Conservation (phyloP, 2,113 vertebrate genomes). For the Cariama cristata region DNA sequence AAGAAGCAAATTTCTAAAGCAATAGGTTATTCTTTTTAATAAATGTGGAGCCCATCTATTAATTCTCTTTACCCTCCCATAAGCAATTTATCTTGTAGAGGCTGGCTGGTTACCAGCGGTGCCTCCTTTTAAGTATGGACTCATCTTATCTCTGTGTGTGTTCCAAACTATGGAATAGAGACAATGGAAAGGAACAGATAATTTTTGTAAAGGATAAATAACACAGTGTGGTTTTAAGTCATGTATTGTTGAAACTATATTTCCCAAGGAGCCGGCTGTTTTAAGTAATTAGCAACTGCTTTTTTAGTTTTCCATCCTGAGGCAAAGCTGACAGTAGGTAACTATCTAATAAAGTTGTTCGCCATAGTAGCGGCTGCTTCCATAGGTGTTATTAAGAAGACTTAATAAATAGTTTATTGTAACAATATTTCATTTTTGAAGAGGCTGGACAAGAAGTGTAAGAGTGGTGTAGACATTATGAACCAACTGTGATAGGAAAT, state of each 20-base stretch:
- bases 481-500: neutral
- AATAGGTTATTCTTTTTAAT: neutral
- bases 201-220: neutral
- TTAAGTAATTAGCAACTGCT: neutral
- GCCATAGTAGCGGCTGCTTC: neutral
- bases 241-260: neutral
- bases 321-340: neutral
- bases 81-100: neutral
- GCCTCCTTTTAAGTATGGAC: neutral
- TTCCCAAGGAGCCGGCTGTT: neutral
- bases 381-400: neutral
- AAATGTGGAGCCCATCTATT: neutral
- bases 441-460: neutral
- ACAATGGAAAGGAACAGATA: neutral
- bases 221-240: neutral
- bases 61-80: neutral
- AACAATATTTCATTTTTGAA: neutral
- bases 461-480: neutral
- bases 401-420: neutral
- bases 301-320: neutral
- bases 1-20: neutral
- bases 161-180: neutral
- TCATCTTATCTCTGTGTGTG: neutral
- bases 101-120: rapidly evolving
- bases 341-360: neutral